Conservation (phyloP, 1,140 invertebrate genomes). For the Mylabris phalerata region DNA sequence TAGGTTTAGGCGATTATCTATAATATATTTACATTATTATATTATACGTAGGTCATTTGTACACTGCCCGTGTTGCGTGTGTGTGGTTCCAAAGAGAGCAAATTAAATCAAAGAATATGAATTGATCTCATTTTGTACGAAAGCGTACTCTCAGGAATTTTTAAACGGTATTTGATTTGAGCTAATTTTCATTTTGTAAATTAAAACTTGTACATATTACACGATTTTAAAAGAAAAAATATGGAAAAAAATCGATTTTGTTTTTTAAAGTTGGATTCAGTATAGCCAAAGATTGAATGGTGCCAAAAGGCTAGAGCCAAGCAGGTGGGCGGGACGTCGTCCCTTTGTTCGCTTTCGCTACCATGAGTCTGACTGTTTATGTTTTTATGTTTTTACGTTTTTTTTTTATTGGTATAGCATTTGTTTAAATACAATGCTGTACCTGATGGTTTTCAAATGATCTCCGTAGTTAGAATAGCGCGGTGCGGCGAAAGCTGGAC, state of each 20-base stretch:
- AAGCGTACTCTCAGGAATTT: conserved; percentile 38
- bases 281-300: conserved; percentile 38
- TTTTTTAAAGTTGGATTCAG: conserved; percentile 33
- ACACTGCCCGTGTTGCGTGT: conserved; percentile 14
- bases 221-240: conserved; percentile 22
- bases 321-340: conserved; percentile 26
- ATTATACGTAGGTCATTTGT: conserved; percentile 32
- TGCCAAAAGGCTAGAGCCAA: conserved; percentile 29
- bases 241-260: not conserved
- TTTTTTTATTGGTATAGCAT: conserved; percentile 6
- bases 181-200: conserved; percentile 5
- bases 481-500: conserved; percentile 36
- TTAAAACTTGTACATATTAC: not conserved
- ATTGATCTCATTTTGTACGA: conserved; percentile 41
- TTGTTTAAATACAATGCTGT: conserved; percentile 9
- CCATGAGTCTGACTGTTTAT: conserved; percentile 32
- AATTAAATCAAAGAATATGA: conserved; percentile 37
- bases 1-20: conserved; percentile 1
- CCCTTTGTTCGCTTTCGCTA: conserved; percentile 35
- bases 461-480: conserved; percentile 40
- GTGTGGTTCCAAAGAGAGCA: conserved; percentile 39
- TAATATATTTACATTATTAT: not conserved
- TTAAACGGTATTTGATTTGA: conserved; percentile 25
- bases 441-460: conserved; percentile 39
- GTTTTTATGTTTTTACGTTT: not conserved